A percentile compares a stretch with the other conserved stretches of the same genome.
phyloP scores from a whole-genome alignment of 2,113 vertebrate species.

The Callaeas wilsoni region DNA sequence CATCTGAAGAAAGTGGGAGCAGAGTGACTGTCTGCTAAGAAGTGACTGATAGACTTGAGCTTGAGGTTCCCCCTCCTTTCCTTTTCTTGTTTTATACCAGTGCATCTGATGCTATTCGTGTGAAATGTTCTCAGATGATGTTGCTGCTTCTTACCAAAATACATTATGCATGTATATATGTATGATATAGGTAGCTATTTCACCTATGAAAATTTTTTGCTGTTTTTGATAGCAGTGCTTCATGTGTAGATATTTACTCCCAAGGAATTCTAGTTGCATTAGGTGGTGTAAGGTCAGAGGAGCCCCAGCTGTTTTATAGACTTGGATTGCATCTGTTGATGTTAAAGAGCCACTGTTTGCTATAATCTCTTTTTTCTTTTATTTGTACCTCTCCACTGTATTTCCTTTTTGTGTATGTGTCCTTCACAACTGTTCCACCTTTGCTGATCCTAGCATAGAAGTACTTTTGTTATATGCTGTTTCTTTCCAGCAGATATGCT shows the following conservation, averaged over 20 bases:
- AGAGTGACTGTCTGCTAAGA: neutral
- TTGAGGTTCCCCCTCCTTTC: neutral
- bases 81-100: neutral
- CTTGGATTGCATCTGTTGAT: neutral
- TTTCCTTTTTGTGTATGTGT: neutral
- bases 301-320: neutral
- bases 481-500: neutral
- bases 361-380: neutral
- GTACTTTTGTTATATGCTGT: neutral
- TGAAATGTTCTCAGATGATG: neutral
- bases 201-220: neutral
- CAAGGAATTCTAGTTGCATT: neutral
- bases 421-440: neutral
- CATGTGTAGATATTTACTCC: neutral
- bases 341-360: neutral
- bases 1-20: neutral
- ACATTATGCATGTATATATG: neutral
- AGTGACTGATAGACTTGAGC: neutral
- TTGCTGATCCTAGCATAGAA: neutral
- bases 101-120: neutral
- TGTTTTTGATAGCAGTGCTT: neutral
- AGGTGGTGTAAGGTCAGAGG: neutral
- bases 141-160: neutral
- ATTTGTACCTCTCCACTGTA: neutral
- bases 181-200: neutral